Base-by-base conservation (phyloP, 2,888 invertebrate genomes). In the Drosophila pseudotakahashii region DNA sequence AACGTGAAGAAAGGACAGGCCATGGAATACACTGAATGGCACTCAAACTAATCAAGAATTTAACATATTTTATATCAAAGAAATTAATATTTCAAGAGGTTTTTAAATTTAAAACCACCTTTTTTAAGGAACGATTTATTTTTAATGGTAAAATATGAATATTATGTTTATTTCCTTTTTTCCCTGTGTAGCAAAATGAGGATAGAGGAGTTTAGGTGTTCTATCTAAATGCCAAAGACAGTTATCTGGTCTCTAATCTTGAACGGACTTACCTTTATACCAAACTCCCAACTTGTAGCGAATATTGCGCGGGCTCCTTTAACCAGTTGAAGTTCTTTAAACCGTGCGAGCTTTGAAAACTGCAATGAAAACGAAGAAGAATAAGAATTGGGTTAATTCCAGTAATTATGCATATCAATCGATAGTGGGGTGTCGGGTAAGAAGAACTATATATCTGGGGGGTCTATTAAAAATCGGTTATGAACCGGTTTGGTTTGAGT, bases 1-100 rank as follows among this genome's bases (percentile, higher is more conserved):
- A 57, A 48, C 72, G 68, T 67, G 53, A 53, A 67, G 68, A 71
- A 71, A 61, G 60, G 62, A 71, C 39, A 69, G 19, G 36, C 67
- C 14, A 26, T n/a, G 10, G 32, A 48, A 48, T 62, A 16, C 67
- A 67, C 36, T 34, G 36, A 19, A 47, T 32, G 14, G 0, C 14
- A 14, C 14, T 11, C 7, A 16, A 32, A 14, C 10, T 32, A 2
- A 11, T 10, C 13, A 14, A 16, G 13, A 44, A 23, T 13, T 6
- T 5, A 13, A 0, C n/a, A 13, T 23, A 10, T 23, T 32, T 11
- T 7, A 3, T 16, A 16, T 47, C 10, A 42, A 7, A 37, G n/a
- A n/a, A 2, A 37, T 36, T 14, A 39, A 11, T 32, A 32, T 10
- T 32, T 32, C 26, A 26, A 26, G 23, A 0, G 4, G 23, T 10